phyloP scores from a whole-genome alignment of 1,140 invertebrate species.

The Pseudomyrmex sp. region DNA sequence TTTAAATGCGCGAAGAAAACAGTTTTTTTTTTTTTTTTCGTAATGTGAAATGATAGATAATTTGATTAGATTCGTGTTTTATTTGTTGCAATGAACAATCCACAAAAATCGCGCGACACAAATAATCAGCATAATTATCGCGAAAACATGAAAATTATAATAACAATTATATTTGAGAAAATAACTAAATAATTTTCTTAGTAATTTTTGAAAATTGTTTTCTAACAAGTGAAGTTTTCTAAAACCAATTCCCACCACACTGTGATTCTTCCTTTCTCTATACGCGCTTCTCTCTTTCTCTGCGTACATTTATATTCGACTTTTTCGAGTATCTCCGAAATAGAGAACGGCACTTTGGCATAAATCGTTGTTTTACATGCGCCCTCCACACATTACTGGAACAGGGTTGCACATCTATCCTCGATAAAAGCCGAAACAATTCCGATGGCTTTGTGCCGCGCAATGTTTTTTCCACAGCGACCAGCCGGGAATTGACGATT shows the following conservation, averaged over 20 bases:
- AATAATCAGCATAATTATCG: slow-evolving; percentile 1
- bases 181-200: neutral
- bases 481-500: slow-evolving; percentile 31
- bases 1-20: neutral
- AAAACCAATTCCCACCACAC: neutral
- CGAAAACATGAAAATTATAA: neutral
- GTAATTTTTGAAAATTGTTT: neutral
- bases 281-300: neutral
- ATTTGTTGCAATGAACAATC: neutral
- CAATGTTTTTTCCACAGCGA: slow-evolving; percentile 37
- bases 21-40: neutral
- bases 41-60: no score
- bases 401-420: slow-evolving; percentile 32
- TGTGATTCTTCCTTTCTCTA: slow-evolving; percentile 32
- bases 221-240: neutral
- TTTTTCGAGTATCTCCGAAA: slow-evolving; percentile 47
- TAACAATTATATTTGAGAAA: no score
- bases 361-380: slow-evolving; percentile 62
- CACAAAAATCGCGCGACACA: neutral
- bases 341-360: slow-evolving; percentile 16
- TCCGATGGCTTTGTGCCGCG: slow-evolving; percentile 36
- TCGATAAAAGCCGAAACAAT: slow-evolving; percentile 57
- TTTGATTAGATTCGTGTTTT: no score
- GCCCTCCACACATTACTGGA: slow-evolving; percentile 28
- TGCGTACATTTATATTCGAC: slow-evolving; percentile 15